A percentile compares a stretch with the other conserved stretches of the same genome.
Conservation (phyloP, 2,888 invertebrate species). For the Ptychoptera albimana region DNA sequence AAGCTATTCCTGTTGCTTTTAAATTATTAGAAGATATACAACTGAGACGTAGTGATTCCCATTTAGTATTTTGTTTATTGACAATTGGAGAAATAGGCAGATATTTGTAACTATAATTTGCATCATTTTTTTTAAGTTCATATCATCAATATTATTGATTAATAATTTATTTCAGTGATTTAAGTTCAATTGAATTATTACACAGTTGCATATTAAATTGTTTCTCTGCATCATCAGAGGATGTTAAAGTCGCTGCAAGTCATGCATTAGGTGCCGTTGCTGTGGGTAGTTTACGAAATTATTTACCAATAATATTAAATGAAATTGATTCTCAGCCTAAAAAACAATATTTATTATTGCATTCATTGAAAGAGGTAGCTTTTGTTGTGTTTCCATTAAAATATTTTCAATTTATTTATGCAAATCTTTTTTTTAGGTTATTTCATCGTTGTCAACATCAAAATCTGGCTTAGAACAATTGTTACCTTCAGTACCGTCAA, state of each 20-base stretch:
- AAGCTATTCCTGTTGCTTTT: slow-evolving; percentile 49
- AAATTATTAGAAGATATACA: slow-evolving; percentile 57
- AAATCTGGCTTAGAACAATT: slow-evolving; percentile 58
- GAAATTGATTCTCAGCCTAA: slow-evolving; percentile 92
- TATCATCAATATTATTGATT: slow-evolving; percentile 1
- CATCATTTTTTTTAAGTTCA: slow-evolving; percentile 2
- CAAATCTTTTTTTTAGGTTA: slow-evolving; percentile 19
- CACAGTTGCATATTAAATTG: slow-evolving; percentile 70
- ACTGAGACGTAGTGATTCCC: slow-evolving; percentile 53
- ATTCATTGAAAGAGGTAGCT: slow-evolving; percentile 96
- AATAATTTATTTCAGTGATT: slow-evolving; percentile 40
- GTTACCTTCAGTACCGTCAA: slow-evolving; percentile 67
- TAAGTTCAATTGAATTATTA: slow-evolving; percentile 57
- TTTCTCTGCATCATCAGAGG: slow-evolving; percentile 84
- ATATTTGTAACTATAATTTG: slow-evolving; percentile 51
- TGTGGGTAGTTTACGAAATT: slow-evolving; percentile 85
- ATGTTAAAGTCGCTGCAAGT: slow-evolving; percentile 94
- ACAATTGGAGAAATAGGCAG: slow-evolving; percentile 96
- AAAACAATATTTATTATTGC: slow-evolving; percentile 86
- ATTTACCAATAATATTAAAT: slow-evolving; percentile 82
- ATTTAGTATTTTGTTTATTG: slow-evolving; percentile 82
- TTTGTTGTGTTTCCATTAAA: too few relatives aligned
- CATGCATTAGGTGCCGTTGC: slow-evolving; percentile 92
- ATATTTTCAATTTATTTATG: too few relatives aligned
- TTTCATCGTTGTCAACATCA: slow-evolving; percentile 64